A percentile compares a stretch with the other conserved stretches of the same genome.
Evolutionary conservation across 2,797 vertebrate genomes (phyloP).

Genomic region (Florisuga fusca): DNA sequence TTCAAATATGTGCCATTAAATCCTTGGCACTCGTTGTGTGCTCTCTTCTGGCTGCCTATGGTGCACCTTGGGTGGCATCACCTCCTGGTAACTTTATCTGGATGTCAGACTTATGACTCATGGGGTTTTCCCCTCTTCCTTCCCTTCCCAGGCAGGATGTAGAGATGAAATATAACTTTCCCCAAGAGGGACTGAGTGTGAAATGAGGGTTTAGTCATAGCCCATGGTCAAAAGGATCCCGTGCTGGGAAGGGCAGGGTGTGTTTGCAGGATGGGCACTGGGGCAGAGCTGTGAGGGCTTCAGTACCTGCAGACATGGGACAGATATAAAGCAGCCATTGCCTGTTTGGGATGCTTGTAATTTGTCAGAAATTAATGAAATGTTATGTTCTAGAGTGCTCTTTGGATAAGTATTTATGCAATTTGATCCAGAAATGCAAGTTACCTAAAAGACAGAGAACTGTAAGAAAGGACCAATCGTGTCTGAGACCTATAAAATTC

Average conservation of each 20-base stretch:
- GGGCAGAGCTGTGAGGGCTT: background rate
- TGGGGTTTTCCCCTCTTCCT: background rate
- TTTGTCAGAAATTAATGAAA: background rate
- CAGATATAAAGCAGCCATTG: background rate
- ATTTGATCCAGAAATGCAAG: background rate
- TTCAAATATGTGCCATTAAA: background rate
- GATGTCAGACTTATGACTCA: background rate
- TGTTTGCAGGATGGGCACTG: background rate
- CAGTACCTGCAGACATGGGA: background rate
- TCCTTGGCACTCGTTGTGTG: background rate
- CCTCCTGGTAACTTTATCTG: background rate
- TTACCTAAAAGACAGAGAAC: background rate
- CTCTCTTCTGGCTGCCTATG: background rate
- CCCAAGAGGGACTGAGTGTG: background rate
- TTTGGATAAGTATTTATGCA: background rate
- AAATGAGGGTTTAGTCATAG: background rate
- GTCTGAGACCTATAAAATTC: background rate
- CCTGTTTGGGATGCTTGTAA: accelerated
- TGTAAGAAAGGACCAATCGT: background rate
- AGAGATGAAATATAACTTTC: background rate
- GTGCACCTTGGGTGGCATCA: background rate
- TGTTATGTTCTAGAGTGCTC: background rate
- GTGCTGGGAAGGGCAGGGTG: background rate
- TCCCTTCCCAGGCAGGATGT: background rate
- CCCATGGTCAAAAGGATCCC: no score